phyloP scores from a whole-genome alignment of 2,888 invertebrate species.

The Ophioninae sp. region DNA sequence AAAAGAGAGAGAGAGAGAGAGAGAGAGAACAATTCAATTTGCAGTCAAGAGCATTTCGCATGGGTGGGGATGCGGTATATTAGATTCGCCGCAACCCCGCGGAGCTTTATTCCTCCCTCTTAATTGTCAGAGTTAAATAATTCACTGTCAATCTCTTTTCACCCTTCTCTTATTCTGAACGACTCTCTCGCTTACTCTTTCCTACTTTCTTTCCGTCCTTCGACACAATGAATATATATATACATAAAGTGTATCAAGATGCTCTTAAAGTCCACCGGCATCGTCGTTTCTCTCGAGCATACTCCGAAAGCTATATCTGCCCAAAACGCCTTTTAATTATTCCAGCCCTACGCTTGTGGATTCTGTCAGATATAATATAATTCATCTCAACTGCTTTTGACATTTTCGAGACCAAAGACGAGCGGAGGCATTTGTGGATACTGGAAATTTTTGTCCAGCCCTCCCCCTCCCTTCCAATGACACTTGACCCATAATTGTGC shows the following conservation, averaged over 20 bases:
- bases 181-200: conserved; percentile 53
- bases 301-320: conserved; percentile 41
- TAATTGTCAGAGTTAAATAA: conserved; percentile 78
- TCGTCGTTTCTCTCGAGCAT: conserved; percentile 38
- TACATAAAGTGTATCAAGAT: conserved; percentile 24
- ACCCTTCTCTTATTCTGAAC: conserved; percentile 70
- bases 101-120: conserved; percentile 65
- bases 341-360: conserved; percentile 66
- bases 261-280: conserved; percentile 38
- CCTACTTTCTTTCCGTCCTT: background rate
- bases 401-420: conserved; percentile 65
- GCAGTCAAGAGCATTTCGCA: conserved; percentile 9
- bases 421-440: conserved; percentile 4
- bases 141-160: conserved; percentile 79
- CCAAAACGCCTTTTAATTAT: conserved; percentile 76
- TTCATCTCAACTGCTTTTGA: conserved; percentile 76
- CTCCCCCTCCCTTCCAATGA: background rate
- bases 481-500: background rate
- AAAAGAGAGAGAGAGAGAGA: background rate
- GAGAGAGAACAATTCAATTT: conserved; percentile 15
- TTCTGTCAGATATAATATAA: conserved; percentile 77
- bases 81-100: conserved; percentile 36
- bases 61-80: conserved; percentile 16
- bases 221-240: conserved; percentile 16
- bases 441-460: background rate